Evolutionary conservation across 2,797 vertebrate genomes (phyloP).

Genomic region (Petrocephalus sullivani): DNA sequence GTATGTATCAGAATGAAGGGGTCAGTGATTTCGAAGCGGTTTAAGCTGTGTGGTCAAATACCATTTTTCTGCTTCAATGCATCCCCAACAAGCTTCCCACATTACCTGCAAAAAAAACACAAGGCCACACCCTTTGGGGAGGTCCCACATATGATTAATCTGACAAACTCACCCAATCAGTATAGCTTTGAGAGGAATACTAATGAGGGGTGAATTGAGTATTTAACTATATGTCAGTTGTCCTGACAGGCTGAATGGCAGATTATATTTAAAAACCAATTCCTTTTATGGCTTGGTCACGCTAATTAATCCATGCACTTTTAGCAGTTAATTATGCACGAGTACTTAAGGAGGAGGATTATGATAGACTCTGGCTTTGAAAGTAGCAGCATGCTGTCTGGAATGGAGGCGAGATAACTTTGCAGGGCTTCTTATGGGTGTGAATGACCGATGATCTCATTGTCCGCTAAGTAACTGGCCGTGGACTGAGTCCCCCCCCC

Average conservation of each 20-base stretch:
- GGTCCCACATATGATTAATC: neutral
- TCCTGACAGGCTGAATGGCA: neutral
- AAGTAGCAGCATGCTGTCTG: neutral
- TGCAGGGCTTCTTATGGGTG: neutral
- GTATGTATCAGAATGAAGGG: neutral
- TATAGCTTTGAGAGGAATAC: neutral
- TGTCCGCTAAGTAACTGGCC: slow-evolving; percentile 3
- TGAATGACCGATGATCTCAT: neutral
- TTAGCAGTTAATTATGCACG: neutral
- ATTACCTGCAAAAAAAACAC: neutral
- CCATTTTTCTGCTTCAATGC: neutral
- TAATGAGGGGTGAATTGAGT: neutral
- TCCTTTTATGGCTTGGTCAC: neutral
- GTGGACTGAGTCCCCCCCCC: neutral
- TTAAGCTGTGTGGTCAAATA: neutral
- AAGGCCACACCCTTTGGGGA: neutral
- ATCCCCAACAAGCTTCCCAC: neutral
- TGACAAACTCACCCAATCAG: neutral
- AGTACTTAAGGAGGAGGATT: neutral
- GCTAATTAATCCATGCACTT: neutral
- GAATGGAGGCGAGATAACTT: neutral
- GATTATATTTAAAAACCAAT: neutral
- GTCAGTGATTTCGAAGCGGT: neutral
- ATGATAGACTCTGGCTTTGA: neutral
- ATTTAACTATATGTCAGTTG: neutral